phyloP scores from a whole-genome alignment of 2,113 vertebrate genomes.

The Sylvilagus bachmani region DNA sequence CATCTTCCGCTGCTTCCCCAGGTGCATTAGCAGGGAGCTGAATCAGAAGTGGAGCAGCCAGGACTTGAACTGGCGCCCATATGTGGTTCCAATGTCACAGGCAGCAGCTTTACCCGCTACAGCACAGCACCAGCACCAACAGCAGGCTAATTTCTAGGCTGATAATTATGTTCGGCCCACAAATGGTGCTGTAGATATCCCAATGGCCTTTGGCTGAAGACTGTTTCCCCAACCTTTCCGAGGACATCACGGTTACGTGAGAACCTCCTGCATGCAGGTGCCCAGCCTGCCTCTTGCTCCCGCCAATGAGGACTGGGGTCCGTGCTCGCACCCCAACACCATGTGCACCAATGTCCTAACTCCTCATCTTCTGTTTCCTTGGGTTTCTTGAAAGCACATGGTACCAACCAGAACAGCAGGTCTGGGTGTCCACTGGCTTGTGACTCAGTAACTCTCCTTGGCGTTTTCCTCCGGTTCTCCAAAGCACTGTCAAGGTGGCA shows the following conservation, averaged over 20 bases:
- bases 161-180: no score
- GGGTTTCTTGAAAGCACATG: background rate
- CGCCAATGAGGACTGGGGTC: background rate
- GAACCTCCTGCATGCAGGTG: background rate
- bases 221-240: background rate
- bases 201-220: no score
- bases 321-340: no score
- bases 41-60: no score
- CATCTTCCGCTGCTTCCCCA: no score
- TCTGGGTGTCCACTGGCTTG: background rate
- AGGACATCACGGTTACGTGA: background rate
- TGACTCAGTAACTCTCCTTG: background rate
- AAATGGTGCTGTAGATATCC: no score
- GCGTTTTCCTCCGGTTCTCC: background rate
- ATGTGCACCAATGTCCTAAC: background rate
- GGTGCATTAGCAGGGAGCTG: no score
- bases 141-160: no score
- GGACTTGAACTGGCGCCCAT: no score
- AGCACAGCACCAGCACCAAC: no score
- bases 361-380: background rate
- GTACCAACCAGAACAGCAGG: background rate
- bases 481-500: background rate
- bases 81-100: no score
- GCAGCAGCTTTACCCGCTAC: no score
- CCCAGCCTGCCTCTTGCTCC: background rate